Base-by-base conservation (phyloP, 2,113 vertebrate species). In the Vulpes lagopus region DNA sequence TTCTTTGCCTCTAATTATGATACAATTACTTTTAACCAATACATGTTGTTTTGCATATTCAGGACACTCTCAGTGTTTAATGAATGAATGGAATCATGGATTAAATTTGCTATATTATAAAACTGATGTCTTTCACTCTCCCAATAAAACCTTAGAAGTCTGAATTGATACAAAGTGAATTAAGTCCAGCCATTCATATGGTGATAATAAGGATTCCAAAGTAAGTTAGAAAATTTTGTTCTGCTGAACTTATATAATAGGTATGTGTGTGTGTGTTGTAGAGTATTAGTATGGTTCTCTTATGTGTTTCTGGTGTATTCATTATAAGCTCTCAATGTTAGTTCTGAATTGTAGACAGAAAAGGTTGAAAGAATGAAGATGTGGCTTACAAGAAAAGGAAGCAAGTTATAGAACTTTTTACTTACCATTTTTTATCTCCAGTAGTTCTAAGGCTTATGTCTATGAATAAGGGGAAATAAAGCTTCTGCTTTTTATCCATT, bases 341-440 rank as follows among this genome's bases (percentile, higher is more conserved):
- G 20, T 97, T 96, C 71, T 97, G 15, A 85, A 67, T 95, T 12
- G 71, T 32, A 88, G 32, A 30, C 22, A 82, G 62, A 86, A 83
- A 97, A 59, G 5, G 0, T 32, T 88, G 55, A 74, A 91, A 74
- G n/a, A 20, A 64, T 85, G 30, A 80, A 96, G 67, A 86, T 49
- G 89, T 38, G 55, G 11, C 9, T 59, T 92, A 53, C 1, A 53
- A 62, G 32, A 84, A 93, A 89, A 23, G 8, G 15, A 76, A 89
- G 15, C 14, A 95, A 64, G 5, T 95, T 67, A n/a, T 12, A 51
- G 12, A 17, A 11, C 15, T 65, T 55, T 73, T 16, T 82, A 38
- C 80, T 91, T 67, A 69, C 11, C 5, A 25, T 79, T 62, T 96
- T 65, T 79, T 43, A 55, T 17, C 17, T 91, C 17, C 35, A 82